Evolutionary conservation across 1,140 invertebrate species (phyloP).

Genomic region (Camponotus vicinus): DNA sequence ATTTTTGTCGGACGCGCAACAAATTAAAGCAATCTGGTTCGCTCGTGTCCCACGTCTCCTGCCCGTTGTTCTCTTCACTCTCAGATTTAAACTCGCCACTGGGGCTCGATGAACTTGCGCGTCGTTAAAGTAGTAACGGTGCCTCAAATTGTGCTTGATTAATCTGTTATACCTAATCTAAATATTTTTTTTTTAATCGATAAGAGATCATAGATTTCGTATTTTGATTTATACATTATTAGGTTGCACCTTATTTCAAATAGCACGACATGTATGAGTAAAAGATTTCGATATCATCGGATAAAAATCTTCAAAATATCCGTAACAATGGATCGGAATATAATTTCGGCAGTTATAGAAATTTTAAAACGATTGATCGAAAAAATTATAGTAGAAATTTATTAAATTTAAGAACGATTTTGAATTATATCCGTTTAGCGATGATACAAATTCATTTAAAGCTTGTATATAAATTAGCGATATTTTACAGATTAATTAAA

Average conservation of each 20-base stretch:
- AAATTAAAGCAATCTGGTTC: conserved; percentile 83
- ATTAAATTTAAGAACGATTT: too few species aligned
- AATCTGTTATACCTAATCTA: too few species aligned
- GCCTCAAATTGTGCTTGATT: too few species aligned
- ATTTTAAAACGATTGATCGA: neutral
- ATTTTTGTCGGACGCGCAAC: conserved; percentile 81
- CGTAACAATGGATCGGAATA: conserved; percentile 20
- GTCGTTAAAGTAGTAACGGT: conserved; percentile 9
- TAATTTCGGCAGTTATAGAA: conserved; percentile 40
- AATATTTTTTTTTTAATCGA: neutral
- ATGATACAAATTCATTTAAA: neutral
- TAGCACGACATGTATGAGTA: neutral
- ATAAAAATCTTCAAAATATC: conserved; percentile 30
- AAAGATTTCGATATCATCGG: neutral
- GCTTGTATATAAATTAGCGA: neutral
- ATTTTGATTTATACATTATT: neutral
- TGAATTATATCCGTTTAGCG: too few species aligned
- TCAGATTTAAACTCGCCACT: conserved; percentile 61
- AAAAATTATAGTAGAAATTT: too few species aligned
- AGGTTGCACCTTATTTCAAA: neutral
- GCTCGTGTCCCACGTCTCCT: conserved; percentile 74
- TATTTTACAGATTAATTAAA: neutral
- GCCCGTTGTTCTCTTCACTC: conserved; percentile 54
- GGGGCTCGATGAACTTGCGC: conserved; percentile 47
- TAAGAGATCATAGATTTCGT: neutral